These are phyloP conservation scores for Percopsis omiscomaycus DNA, from an alignment of 2,797 vertebrate genomes.

Conservation along the genomic window DNA sequence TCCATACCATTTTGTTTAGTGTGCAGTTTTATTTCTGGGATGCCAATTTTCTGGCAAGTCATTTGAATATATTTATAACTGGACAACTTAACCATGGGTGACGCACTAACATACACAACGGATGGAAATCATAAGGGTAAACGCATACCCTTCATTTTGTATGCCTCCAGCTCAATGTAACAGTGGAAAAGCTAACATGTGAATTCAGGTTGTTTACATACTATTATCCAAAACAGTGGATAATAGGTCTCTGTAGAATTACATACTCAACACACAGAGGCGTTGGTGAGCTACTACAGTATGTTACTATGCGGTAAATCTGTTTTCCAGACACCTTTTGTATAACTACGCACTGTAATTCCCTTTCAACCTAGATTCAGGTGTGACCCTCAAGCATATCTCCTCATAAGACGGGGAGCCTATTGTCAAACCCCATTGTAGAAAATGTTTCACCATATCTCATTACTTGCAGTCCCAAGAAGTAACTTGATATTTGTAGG, in stretches of 20 bases:
- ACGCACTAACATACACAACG: too few relatives aligned
- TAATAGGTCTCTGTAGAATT: conserved; percentile 8
- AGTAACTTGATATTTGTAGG: conserved; percentile 24
- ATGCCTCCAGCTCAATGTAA: too few relatives aligned
- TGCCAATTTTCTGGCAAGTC: too few relatives aligned
- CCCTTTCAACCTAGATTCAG: conserved; percentile 44
- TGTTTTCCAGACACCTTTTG: conserved; percentile 18
- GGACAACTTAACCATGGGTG: too few relatives aligned
- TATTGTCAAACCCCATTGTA: conserved; percentile 28
- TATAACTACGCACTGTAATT: conserved; percentile 7
- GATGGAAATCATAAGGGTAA: too few relatives aligned
- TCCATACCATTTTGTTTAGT: too few relatives aligned
- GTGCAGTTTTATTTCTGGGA: too few relatives aligned
- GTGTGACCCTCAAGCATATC: conserved; percentile 14
- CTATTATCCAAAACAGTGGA: conserved; percentile 1
- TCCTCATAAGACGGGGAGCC: conserved; percentile 11
- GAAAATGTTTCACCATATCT: conserved; percentile 29
- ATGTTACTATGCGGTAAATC: conserved; percentile 2
- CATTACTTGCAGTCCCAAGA: conserved; percentile 29
- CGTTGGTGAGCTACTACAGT: background rate
- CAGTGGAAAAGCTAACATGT: too few relatives aligned
- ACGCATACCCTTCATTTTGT: too few relatives aligned
- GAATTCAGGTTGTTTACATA: too few relatives aligned
- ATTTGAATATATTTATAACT: too few relatives aligned
- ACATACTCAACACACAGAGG: background rate